These are phyloP conservation scores for Resseliella maxima DNA, from an alignment of 2,888 invertebrate species.

Conservation along the genomic window DNA sequence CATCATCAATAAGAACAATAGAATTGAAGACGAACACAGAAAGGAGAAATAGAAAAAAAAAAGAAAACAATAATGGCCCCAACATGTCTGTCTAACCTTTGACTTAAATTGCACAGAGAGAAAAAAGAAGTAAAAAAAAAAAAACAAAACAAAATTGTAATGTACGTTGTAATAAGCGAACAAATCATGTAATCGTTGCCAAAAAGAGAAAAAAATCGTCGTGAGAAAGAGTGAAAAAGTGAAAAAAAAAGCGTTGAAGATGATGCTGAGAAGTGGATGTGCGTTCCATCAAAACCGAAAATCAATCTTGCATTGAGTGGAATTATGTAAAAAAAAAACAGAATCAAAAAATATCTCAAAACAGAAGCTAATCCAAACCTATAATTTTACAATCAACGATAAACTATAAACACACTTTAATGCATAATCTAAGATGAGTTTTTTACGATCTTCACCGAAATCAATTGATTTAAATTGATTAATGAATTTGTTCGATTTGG, in stretches of 20 bases:
- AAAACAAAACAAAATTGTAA: background rate
- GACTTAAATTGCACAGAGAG: background rate
- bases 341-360: background rate
- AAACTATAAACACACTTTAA: background rate
- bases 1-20: background rate
- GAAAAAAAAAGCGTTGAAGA: too few species aligned
- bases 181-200: too few species aligned
- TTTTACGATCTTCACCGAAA: slow-evolving; percentile 10
- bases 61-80: background rate
- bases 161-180: background rate
- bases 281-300: too few species aligned
- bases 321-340: background rate
- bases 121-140: background rate
- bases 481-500: background rate
- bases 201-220: too few species aligned
- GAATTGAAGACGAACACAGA: background rate
- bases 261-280: too few species aligned
- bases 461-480: slow-evolving; percentile 53
- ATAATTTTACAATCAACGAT: slow-evolving; percentile 17
- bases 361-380: background rate
- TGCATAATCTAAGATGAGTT: background rate
- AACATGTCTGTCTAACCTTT: slow-evolving; percentile 30
- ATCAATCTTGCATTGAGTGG: background rate
- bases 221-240: too few species aligned
- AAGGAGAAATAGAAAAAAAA: background rate